phyloP scores from a whole-genome alignment of 2,888 invertebrate species.

The Dicycla oo region DNA sequence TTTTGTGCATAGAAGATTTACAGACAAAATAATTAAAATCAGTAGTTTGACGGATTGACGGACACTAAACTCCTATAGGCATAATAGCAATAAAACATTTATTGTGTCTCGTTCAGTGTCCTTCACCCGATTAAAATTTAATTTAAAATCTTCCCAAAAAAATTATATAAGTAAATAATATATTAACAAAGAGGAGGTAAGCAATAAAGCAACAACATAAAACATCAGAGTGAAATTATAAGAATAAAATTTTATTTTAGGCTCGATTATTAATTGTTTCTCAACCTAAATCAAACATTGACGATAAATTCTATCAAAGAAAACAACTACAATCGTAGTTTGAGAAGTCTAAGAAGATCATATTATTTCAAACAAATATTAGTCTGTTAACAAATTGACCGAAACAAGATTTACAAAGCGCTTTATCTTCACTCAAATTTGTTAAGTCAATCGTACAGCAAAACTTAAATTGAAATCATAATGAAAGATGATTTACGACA shows the following conservation, averaged over 20 bases:
- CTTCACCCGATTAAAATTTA: not conserved
- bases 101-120: not conserved
- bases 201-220: not conserved
- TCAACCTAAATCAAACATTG: not conserved
- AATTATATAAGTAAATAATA: not conserved
- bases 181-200: not conserved
- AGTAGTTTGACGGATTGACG: not conserved
- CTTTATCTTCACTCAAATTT: conserved; percentile 37
- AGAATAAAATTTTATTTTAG: not conserved
- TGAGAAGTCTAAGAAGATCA: not conserved
- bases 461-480: conserved; percentile 59
- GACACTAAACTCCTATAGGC: not conserved
- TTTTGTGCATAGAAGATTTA: not conserved
- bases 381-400: conserved; percentile 21
- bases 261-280: not conserved
- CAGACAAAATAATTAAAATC: not conserved
- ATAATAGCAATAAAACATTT: not conserved
- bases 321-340: not conserved
- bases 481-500: conserved; percentile 66
- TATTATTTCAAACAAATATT: conserved; percentile 26
- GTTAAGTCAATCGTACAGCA: conserved; percentile 39
- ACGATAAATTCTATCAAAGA: not conserved
- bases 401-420: conserved; percentile 35
- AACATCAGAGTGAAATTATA: not conserved
- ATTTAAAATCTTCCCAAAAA: not conserved